These are phyloP conservation scores for Hylia prasina DNA, from an alignment of 2,113 vertebrate genomes.

Conservation along the genomic window DNA sequence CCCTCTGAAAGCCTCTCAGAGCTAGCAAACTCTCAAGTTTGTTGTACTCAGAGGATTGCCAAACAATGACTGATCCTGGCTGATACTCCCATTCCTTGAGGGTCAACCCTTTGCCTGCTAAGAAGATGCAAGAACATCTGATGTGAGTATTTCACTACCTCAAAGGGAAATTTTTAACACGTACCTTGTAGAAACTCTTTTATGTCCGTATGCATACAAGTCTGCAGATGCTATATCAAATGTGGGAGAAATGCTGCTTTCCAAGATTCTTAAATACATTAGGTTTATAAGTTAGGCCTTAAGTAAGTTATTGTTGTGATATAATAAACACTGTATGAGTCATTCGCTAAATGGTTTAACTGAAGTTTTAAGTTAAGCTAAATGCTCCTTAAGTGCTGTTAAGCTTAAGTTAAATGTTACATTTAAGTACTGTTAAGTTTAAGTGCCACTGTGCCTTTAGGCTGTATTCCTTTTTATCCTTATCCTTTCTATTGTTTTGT, in stretches of 20 bases:
- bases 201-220: not conserved
- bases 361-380: not conserved
- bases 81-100: not conserved
- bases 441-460: not conserved
- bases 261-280: not conserved
- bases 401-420: too few species aligned
- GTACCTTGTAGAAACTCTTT: not conserved
- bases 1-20: not conserved
- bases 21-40: not conserved
- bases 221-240: not conserved
- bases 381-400: too few species aligned
- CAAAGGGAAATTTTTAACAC: not conserved
- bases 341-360: not conserved
- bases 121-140: not conserved
- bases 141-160: not conserved
- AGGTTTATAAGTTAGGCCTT: not conserved
- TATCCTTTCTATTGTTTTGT: not conserved
- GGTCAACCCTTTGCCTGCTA: not conserved
- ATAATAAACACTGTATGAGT: not conserved
- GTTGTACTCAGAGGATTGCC: accelerated
- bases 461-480: not conserved
- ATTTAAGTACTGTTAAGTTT: not conserved
- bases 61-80: not conserved
- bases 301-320: not conserved
- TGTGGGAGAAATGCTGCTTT: not conserved